Evolutionary conservation across 1,140 invertebrate species (phyloP).

Genomic region (Vanessa tameamea): DNA sequence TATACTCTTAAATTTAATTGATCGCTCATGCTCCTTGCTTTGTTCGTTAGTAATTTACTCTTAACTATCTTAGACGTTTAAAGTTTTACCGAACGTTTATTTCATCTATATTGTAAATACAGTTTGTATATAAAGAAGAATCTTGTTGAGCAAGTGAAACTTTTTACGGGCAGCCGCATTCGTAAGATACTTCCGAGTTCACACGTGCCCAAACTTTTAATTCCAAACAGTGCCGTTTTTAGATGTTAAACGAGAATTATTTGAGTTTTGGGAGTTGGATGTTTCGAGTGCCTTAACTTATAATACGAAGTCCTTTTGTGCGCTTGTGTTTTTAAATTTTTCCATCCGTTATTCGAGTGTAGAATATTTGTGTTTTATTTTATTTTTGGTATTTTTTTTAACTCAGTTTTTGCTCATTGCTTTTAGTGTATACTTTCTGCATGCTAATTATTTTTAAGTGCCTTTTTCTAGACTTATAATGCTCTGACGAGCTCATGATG

Average conservation of each 20-base stretch:
- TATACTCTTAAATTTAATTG: neutral
- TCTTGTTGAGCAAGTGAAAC: constrained; percentile 24
- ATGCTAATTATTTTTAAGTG: constrained; percentile 15
- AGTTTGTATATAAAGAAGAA: neutral
- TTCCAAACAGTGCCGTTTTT: constrained; percentile 20
- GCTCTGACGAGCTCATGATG: neutral
- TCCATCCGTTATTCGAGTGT: neutral
- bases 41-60: neutral
- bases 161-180: constrained; percentile 27
- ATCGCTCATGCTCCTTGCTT: neutral
- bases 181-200: constrained; percentile 14
- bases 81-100: neutral
- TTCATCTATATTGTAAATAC: neutral
- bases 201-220: constrained; percentile 32
- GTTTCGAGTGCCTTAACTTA: constrained; percentile 20
- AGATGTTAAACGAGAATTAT: constrained; percentile 28
- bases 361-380: neutral
- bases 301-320: constrained; percentile 18
- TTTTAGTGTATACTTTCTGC: constrained; percentile 1
- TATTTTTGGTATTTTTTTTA: constrained; percentile 6
- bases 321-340: neutral
- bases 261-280: constrained; percentile 15
- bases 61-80: neutral
- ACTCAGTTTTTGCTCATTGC: constrained; percentile 5
- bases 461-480: neutral